A percentile compares a stretch with the other conserved stretches of the same genome.
Conservation (phyloP, 2,113 vertebrate genomes). For the Murina feae region DNA sequence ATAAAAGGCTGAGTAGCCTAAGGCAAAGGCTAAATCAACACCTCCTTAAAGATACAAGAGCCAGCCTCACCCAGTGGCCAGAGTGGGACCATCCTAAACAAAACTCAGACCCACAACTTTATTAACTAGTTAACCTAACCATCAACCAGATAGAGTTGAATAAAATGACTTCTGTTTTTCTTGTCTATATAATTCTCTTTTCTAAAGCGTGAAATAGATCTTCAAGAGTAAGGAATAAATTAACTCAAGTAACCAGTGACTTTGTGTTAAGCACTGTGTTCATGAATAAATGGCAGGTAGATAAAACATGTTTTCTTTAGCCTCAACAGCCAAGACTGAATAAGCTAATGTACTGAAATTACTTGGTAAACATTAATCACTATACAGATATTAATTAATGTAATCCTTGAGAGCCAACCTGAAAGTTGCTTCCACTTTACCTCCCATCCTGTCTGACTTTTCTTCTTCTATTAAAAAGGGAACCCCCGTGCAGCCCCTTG, state of each 20-base stretch:
- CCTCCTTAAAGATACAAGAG: too few species aligned
- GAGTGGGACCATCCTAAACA: too few species aligned
- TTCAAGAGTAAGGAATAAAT: not conserved
- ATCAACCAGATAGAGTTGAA: not conserved
- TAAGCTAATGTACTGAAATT: not conserved
- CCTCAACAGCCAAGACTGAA: not conserved
- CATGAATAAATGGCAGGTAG: not conserved
- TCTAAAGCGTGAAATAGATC: not conserved
- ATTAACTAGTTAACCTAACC: not conserved
- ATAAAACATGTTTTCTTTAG: not conserved
- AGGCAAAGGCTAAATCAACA: too few species aligned
- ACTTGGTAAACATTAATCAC: not conserved
- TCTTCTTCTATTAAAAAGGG: not conserved
- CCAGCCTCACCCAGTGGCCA: too few species aligned
- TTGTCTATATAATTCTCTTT: not conserved
- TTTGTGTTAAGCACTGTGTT: not conserved
- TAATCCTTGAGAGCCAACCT: not conserved
- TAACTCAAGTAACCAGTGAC: not conserved
- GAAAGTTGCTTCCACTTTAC: not conserved
- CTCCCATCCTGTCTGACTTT: not conserved
- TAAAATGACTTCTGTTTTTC: not conserved
- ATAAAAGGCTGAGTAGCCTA: too few species aligned
- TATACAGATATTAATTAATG: not conserved
- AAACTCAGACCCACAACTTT: too few species aligned
- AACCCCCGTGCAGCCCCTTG: not conserved